These are phyloP conservation scores for Ciconia maguari DNA, from an alignment of 2,113 vertebrate species.

Conservation along the genomic window DNA sequence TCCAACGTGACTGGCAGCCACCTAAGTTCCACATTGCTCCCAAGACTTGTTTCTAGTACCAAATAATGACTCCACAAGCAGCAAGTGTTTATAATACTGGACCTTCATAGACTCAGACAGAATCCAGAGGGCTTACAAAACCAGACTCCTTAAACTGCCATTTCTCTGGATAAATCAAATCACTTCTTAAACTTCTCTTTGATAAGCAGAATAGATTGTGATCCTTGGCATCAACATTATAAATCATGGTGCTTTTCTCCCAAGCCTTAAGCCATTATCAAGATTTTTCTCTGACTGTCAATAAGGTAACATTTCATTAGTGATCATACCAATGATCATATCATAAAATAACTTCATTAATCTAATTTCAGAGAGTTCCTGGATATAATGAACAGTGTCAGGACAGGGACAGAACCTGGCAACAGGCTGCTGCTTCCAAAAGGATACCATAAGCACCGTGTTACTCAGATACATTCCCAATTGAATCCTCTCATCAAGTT, in stretches of 20 bases:
- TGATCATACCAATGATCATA: neutral
- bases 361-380: neutral
- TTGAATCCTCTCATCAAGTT: neutral
- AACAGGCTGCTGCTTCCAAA: neutral
- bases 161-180: neutral
- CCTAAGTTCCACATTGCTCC: neutral
- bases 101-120: neutral
- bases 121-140: neutral
- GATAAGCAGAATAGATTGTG: neutral
- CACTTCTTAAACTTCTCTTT: neutral
- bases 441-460: rapidly evolving
- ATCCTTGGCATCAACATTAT: neutral
- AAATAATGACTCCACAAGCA: neutral
- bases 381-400: neutral
- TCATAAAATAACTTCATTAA: neutral
- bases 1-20: neutral
- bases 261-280: neutral
- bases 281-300: neutral
- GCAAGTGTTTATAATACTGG: neutral
- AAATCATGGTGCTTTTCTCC: neutral
- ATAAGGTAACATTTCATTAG: neutral
- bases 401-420: neutral
- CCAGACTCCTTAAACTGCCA: neutral
- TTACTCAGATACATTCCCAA: neutral
- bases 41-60: neutral